Percentiles rank a stretch among this genome's conserved stretches.
phyloP scores from a whole-genome alignment of 2,888 invertebrate genomes.

The Sipha maydis region DNA sequence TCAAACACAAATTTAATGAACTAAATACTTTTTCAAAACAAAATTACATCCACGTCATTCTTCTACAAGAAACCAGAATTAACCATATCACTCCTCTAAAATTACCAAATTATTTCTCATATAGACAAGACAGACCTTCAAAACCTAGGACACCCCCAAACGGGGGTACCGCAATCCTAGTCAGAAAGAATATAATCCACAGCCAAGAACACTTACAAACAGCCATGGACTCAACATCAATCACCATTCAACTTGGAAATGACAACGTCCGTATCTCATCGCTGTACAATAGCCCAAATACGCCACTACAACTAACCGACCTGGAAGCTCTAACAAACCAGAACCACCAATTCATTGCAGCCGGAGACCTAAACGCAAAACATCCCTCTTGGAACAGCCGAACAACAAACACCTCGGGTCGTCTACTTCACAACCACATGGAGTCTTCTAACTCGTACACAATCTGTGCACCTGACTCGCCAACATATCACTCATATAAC shows the following conservation, averaged over 20 bases:
- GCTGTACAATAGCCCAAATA: neutral
- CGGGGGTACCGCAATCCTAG: neutral
- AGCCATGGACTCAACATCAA: neutral
- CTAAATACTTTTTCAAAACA: neutral
- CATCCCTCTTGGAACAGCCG: neutral
- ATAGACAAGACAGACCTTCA: neutral
- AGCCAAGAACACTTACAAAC: neutral
- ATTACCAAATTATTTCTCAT: neutral
- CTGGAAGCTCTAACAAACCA: neutral
- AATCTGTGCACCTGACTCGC: neutral
- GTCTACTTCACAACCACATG: neutral
- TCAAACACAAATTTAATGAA: neutral
- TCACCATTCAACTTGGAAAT: neutral
- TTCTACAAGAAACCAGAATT: slow-evolving; percentile 1
- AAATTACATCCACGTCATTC: neutral
- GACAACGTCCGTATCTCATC: neutral
- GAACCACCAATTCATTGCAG: neutral
- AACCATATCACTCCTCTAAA: neutral
- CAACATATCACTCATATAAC: too few relatives aligned
- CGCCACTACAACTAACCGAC: neutral
- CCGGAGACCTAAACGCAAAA: slow-evolving; percentile 13
- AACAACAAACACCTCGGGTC: neutral
- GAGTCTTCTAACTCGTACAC: neutral
- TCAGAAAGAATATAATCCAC: neutral
- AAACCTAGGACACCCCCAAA: neutral